phyloP scores from a whole-genome alignment of 1,140 invertebrate genomes.

The Rhopalosiphum maidis region DNA sequence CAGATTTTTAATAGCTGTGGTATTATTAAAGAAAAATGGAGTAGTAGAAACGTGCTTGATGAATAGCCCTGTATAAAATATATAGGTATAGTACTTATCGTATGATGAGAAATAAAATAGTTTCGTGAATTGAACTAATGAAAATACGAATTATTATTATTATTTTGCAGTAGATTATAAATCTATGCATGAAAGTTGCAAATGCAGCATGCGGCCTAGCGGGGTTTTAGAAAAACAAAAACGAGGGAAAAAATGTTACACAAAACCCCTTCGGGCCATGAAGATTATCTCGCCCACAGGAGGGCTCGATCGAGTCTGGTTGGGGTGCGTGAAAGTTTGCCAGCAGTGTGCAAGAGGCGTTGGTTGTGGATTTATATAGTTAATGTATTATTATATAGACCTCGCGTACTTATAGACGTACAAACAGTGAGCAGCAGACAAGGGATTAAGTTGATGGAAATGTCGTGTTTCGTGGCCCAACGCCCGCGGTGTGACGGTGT shows the following conservation, averaged over 20 bases:
- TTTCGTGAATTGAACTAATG: too few relatives aligned
- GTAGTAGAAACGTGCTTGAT: too few relatives aligned
- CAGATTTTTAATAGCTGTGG: too few relatives aligned
- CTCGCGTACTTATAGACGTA: background rate
- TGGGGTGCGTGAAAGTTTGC: background rate
- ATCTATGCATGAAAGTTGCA: background rate
- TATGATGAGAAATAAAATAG: too few relatives aligned
- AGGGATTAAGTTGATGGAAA: slow-evolving; percentile 38
- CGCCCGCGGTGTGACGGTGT: background rate
- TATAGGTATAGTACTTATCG: too few relatives aligned
- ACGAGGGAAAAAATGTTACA: background rate
- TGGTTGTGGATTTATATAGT: background rate
- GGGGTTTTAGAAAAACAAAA: background rate
- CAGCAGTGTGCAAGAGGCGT: background rate
- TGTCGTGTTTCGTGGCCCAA: background rate
- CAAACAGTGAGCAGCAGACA: background rate
- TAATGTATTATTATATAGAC: background rate
- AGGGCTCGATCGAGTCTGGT: background rate
- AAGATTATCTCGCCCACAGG: background rate
- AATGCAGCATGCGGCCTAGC: background rate
- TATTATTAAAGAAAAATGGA: too few relatives aligned
- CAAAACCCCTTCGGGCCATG: background rate
- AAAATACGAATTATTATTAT: too few relatives aligned
- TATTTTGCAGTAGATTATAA: background rate
- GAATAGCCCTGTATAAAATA: too few relatives aligned